Conservation (phyloP, 1,140 invertebrate genomes). For the Pseudachorutes palmiensis region DNA sequence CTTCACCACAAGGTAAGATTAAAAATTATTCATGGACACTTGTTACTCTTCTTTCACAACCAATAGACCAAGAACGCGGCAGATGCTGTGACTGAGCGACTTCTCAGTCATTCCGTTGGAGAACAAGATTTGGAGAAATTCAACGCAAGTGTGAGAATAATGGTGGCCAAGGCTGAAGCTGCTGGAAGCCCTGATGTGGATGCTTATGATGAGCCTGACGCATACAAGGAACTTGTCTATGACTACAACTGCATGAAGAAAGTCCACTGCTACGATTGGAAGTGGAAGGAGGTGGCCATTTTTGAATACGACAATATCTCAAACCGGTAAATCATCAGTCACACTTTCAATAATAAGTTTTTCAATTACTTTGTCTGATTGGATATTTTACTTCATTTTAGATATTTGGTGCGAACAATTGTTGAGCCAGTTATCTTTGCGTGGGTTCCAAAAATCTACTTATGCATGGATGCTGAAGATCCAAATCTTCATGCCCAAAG, state of each 20-base stretch:
- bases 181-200: constrained; percentile 27
- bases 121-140: too few relatives aligned
- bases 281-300: constrained; percentile 31
- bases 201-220: constrained; percentile 25
- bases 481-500: constrained; percentile 23
- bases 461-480: constrained; percentile 32
- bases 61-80: too few relatives aligned
- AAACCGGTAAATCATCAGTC: neutral
- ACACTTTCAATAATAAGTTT: neutral
- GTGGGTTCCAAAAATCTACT: constrained; percentile 29
- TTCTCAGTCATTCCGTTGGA: too few relatives aligned
- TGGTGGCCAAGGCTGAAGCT: too few relatives aligned
- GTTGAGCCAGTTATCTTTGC: constrained; percentile 19
- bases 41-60: too few relatives aligned
- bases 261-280: constrained; percentile 31
- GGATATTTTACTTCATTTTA: too few relatives aligned
- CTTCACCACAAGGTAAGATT: too few relatives aligned
- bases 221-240: constrained; percentile 26
- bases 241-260: constrained; percentile 35
- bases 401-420: constrained; percentile 29
- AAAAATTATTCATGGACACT: neutral
- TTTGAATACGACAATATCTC: constrained; percentile 23
- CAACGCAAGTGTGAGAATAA: too few relatives aligned
- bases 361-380: neutral
- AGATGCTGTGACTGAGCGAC: too few relatives aligned